Evolutionary conservation across 2,113 vertebrate genomes (phyloP).

Genomic region (Antechinus flavipes): DNA sequence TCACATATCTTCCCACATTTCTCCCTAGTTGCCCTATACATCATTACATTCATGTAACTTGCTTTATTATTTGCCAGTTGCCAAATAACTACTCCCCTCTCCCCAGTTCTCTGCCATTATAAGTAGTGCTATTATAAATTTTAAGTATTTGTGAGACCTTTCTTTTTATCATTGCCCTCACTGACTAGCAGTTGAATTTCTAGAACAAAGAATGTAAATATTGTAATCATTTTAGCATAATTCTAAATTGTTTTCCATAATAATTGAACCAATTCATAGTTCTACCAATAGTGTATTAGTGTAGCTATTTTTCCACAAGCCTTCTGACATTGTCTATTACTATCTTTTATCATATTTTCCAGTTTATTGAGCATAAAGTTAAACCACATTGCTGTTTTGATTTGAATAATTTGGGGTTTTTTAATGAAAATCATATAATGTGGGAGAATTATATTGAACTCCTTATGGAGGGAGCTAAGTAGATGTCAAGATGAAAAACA

Average conservation of each 20-base stretch:
- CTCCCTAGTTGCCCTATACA: neutral
- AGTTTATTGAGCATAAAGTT: neutral
- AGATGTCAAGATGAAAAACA: neutral
- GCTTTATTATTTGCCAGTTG: neutral
- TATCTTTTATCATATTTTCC: neutral
- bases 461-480: neutral
- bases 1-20: neutral
- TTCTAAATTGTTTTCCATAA: neutral
- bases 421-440: neutral
- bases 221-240: neutral
- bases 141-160: neutral
- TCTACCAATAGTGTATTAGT: neutral
- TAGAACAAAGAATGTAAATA: neutral
- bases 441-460: neutral
- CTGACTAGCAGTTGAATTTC: neutral
- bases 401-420: neutral
- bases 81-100: neutral
- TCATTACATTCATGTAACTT: neutral
- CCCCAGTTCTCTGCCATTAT: neutral
- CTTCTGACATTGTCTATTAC: neutral
- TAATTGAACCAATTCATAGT: neutral
- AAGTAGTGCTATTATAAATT: neutral
- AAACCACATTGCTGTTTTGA: neutral
- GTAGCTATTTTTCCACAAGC: neutral
- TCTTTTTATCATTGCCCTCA: neutral